phyloP scores from a whole-genome alignment of 2,113 vertebrate species.

The Syngnathoides biaculeatus region DNA sequence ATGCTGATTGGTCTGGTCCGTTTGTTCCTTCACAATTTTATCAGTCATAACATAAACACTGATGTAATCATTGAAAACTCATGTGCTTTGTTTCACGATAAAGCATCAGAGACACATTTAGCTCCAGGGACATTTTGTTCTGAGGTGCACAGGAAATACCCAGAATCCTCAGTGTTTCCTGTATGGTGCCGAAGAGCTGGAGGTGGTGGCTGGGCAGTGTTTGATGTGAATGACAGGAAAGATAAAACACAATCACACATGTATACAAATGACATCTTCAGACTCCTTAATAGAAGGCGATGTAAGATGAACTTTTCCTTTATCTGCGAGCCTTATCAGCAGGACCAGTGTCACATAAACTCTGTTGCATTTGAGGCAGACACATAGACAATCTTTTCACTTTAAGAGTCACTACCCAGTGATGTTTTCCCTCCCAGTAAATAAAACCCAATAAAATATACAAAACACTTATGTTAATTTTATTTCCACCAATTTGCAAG shows the following conservation, averaged over 20 bases:
- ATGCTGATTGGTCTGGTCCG: background rate
- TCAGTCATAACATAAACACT: background rate
- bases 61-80: background rate
- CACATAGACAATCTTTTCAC: background rate
- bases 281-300: constrained; percentile 21
- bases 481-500: background rate
- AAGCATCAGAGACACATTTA: background rate
- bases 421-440: background rate
- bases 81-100: background rate
- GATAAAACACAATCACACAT: constrained; percentile 25
- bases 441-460: background rate
- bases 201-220: constrained; percentile 38
- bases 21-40: background rate
- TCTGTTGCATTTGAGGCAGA: constrained; percentile 33
- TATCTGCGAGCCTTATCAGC: constrained; percentile 20
- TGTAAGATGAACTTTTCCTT: constrained; percentile 5
- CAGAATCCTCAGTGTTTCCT: constrained; percentile 47
- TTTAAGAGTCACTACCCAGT: background rate
- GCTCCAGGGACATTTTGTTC: constrained; percentile 21
- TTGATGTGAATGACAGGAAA: constrained; percentile 44
- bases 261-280: background rate
- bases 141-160: constrained; percentile 49
- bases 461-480: background rate
- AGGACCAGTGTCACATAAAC: constrained; percentile 24
- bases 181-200: constrained; percentile 44